Evolutionary conservation across 53 echinoderm and acorn worm species (phyloP).

Genomic region (Temnopleurus reevesii): DNA sequence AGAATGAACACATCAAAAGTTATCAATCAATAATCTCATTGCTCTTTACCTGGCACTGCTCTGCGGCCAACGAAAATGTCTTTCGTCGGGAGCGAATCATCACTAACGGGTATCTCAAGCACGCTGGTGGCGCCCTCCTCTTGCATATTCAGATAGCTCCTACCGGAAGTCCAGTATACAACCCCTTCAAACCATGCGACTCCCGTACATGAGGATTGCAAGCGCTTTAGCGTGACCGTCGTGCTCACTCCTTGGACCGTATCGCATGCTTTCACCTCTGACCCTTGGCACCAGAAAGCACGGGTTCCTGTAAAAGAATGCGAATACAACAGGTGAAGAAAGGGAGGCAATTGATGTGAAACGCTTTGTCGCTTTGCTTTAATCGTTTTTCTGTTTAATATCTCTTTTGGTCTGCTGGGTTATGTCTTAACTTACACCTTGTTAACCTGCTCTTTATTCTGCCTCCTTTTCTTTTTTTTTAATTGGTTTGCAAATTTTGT

Average conservation of each 20-base stretch:
- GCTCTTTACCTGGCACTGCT: neutral
- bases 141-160: neutral
- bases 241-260: too few relatives aligned
- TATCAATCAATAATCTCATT: too few relatives aligned
- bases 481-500: neutral
- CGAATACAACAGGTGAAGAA: too few relatives aligned
- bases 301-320: neutral
- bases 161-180: neutral
- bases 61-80: neutral
- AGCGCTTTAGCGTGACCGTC: neutral
- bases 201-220: neutral
- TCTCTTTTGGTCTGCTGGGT: too few relatives aligned
- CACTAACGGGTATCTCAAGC: neutral
- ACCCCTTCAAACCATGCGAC: conserved; percentile 1
- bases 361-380: too few relatives aligned
- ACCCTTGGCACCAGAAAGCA: neutral
- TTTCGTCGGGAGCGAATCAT: neutral
- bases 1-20: too few relatives aligned
- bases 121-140: neutral
- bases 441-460: too few relatives aligned
- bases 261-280: neutral
- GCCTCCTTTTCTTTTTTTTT: too few relatives aligned
- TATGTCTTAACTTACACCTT: too few relatives aligned
- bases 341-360: too few relatives aligned
- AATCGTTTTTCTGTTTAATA: too few relatives aligned